phyloP scores from a whole-genome alignment of 2,888 invertebrate species.

The Drosophila mettleri region DNA sequence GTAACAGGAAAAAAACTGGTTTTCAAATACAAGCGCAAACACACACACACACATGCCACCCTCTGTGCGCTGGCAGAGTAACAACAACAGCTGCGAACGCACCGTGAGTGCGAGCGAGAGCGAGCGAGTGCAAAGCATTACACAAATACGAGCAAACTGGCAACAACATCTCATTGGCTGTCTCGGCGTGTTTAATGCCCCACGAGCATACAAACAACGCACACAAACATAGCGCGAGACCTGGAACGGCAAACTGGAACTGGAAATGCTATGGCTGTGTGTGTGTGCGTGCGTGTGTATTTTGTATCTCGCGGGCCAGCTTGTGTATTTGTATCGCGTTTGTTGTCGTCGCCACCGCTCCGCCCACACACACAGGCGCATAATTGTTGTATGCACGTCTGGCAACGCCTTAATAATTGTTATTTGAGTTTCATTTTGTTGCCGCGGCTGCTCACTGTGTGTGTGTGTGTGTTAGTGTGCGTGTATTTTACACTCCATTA shows the following conservation, averaged over 20 bases:
- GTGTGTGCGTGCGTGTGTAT: conserved; percentile 12
- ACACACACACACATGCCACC: conserved; percentile 53
- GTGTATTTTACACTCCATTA: conserved; percentile 72
- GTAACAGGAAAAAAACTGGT: conserved; percentile 66
- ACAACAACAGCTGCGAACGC: conserved; percentile 46
- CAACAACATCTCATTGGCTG: conserved; percentile 83
- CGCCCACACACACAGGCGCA: conserved; percentile 66
- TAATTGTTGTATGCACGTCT: conserved; percentile 78
- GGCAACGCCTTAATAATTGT: conserved; percentile 84
- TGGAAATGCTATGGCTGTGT: conserved; percentile 47
- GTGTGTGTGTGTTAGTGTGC: conserved; percentile 38
- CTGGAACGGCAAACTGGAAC: conserved; percentile 79
- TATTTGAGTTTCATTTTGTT: conserved; percentile 82
- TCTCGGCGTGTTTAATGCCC: conserved; percentile 66
- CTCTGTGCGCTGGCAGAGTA: conserved; percentile 42
- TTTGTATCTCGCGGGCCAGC: conserved; percentile 52
- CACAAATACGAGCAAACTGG: conserved; percentile 69
- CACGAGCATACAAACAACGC: conserved; percentile 53
- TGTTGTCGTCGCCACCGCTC: conserved; percentile 59
- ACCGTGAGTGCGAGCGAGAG: conserved; percentile 49
- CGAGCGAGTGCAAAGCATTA: conserved; percentile 55
- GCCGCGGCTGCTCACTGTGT: conserved; percentile 21
- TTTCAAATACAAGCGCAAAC: conserved; percentile 57
- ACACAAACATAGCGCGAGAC: conserved; percentile 46
- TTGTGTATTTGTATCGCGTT: conserved; percentile 68